Evolutionary conservation across 2,888 invertebrate genomes (phyloP).

Genomic region (Andrena haemorrhoa): DNA sequence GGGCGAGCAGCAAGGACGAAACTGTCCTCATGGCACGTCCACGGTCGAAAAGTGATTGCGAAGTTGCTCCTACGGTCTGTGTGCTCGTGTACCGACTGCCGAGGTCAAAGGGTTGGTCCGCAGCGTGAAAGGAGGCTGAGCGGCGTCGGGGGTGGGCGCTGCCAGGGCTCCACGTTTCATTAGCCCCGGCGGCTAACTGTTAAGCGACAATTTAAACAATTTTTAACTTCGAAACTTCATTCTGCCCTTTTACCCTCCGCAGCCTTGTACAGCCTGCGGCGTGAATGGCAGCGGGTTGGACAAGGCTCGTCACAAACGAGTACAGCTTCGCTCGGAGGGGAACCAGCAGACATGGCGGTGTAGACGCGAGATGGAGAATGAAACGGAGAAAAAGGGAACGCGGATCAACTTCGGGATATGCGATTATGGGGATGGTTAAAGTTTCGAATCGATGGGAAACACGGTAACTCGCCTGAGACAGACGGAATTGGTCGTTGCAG

Average conservation of each 20-base stretch:
- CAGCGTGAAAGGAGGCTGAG: conserved; percentile 44
- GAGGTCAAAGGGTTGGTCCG: conserved; percentile 63
- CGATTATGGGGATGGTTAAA: conserved; percentile 82
- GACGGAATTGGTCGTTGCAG: conserved; percentile 1
- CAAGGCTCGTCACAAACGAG: conserved; percentile 69
- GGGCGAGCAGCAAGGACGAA: conserved; percentile 23
- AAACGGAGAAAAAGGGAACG: conserved; percentile 30
- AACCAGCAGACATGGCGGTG: conserved; percentile 21
- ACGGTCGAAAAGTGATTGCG: conserved; percentile 64
- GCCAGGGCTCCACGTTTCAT: conserved; percentile 79
- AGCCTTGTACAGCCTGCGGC: conserved; percentile 68
- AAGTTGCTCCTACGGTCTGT: conserved; percentile 64
- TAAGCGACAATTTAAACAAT: conserved; percentile 84
- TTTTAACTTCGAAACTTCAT: conserved; percentile 82
- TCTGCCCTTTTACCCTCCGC: conserved; percentile 45
- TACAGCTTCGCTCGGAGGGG: conserved; percentile 36
- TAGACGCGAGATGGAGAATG: not conserved
- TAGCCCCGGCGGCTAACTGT: conserved; percentile 82
- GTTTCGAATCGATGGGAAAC: conserved; percentile 81
- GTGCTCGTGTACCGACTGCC: conserved; percentile 60
- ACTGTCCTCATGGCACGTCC: conserved; percentile 51
- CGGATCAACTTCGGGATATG: conserved; percentile 80
- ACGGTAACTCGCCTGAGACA: conserved; percentile 20
- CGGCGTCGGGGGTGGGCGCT: conserved; percentile 55
- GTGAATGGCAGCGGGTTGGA: conserved; percentile 69